phyloP scores from a whole-genome alignment of 23 tunicate genomes.

The Halocynthia aurantium region DNA sequence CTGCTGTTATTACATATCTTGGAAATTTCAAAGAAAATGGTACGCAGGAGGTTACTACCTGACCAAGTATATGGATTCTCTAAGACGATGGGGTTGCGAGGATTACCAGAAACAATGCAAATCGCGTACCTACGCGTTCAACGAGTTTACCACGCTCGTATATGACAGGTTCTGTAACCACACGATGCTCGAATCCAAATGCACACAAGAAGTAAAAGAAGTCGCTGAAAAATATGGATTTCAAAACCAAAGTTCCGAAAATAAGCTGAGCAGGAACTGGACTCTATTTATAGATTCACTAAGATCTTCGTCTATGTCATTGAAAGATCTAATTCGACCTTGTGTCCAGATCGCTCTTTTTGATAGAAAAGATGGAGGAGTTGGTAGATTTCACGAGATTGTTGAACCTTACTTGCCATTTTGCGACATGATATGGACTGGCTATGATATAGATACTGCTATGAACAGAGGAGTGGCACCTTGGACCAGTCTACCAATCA shows the following conservation, averaged over 20 bases:
- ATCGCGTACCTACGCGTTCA: constrained; percentile 34
- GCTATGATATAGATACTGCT: constrained; percentile 19
- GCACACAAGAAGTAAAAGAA: neutral
- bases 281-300: neutral
- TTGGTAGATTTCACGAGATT: constrained; percentile 31
- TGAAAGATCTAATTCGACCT: constrained; percentile 6
- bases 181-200: constrained; percentile 18
- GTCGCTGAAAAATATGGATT: neutral
- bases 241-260: neutral
- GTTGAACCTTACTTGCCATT: constrained; percentile 29
- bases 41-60: constrained; percentile 30
- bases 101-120: constrained; percentile 36
- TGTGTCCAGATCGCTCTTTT: constrained; percentile 23
- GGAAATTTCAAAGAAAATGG: constrained; percentile 25
- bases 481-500: constrained; percentile 20
- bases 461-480: constrained; percentile 3
- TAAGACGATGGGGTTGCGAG: constrained; percentile 51
- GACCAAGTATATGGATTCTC: constrained; percentile 28
- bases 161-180: constrained; percentile 56
- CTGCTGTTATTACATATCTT: too few relatives aligned
- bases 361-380: constrained; percentile 27
- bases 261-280: neutral
- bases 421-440: constrained; percentile 27
- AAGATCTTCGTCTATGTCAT: neutral
- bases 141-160: constrained; percentile 24